phyloP scores from a whole-genome alignment of 2,113 vertebrate genomes.

The Campylomormyrus tamandua region DNA sequence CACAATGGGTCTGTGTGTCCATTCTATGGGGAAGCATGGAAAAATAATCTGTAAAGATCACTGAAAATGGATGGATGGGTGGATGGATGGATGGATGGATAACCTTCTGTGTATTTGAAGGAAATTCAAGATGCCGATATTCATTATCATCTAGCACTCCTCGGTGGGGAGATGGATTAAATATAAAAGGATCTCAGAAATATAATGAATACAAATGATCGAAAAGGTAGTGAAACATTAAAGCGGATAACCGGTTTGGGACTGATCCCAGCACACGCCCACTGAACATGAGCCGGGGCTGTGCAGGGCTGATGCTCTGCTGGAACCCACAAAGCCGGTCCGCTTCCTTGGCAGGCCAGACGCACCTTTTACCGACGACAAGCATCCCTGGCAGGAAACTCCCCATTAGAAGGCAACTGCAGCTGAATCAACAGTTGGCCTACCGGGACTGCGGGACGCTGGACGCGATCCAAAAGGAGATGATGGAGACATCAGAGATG shows the following conservation, averaged over 20 bases:
- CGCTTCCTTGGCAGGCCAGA: neutral
- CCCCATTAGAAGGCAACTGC: neutral
- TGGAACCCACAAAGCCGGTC: neutral
- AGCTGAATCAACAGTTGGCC: neutral
- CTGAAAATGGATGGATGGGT: neutral
- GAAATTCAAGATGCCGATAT: neutral
- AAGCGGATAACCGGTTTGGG: neutral
- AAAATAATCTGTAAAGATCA: neutral
- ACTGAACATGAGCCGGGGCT: neutral
- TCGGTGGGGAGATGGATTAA: neutral
- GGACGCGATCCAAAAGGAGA: neutral
- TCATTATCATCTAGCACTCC: neutral
- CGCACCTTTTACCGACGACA: neutral
- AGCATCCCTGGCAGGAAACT: neutral
- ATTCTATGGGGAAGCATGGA: neutral
- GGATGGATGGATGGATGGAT: neutral
- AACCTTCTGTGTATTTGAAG: neutral
- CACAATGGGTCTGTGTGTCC: neutral
- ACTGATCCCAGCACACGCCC: neutral
- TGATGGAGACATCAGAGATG: neutral
- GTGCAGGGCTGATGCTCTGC: neutral
- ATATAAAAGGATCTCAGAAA: neutral
- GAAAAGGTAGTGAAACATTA: neutral
- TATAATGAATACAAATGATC: neutral
- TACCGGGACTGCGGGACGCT: neutral